Evolutionary conservation across 2,113 vertebrate species (phyloP).

Genomic region (Solea solea): DNA sequence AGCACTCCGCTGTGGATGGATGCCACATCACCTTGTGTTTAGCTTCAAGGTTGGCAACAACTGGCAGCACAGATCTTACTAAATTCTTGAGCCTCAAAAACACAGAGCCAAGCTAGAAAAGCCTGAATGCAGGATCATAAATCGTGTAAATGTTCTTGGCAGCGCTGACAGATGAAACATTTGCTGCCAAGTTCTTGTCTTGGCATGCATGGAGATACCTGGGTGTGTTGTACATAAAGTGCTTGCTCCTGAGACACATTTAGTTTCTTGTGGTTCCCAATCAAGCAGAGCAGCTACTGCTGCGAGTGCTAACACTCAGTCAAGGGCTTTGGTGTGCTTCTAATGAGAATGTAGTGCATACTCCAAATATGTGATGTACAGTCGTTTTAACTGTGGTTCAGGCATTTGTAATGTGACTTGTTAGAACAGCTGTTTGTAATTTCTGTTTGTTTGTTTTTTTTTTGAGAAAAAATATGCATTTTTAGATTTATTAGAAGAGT

Average conservation of each 20-base stretch:
- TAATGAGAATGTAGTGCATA: neutral
- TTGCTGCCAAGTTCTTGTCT: constrained; percentile 54
- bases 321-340: neutral
- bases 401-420: neutral
- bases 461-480: neutral
- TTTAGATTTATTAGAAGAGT: neutral
- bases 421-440: neutral
- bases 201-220: constrained; percentile 56
- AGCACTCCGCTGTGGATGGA: constrained; percentile 26
- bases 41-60: constrained; percentile 46
- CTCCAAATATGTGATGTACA: neutral
- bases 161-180: constrained; percentile 63
- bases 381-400: neutral
- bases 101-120: constrained; percentile 49
- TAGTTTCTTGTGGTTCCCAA: constrained; percentile 30
- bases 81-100: constrained; percentile 48
- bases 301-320: neutral
- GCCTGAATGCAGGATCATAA: constrained; percentile 55
- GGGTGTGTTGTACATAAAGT: constrained; percentile 7
- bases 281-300: constrained; percentile 29
- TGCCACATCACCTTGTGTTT: constrained; percentile 46
- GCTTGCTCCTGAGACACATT: constrained; percentile 4
- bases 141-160: constrained; percentile 64
- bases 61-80: constrained; percentile 31
- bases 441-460: too few relatives aligned